A percentile compares a stretch with the other conserved stretches of the same genome.
Evolutionary conservation across 2,888 invertebrate species (phyloP).

Genomic region (Odiellus spinosus): DNA sequence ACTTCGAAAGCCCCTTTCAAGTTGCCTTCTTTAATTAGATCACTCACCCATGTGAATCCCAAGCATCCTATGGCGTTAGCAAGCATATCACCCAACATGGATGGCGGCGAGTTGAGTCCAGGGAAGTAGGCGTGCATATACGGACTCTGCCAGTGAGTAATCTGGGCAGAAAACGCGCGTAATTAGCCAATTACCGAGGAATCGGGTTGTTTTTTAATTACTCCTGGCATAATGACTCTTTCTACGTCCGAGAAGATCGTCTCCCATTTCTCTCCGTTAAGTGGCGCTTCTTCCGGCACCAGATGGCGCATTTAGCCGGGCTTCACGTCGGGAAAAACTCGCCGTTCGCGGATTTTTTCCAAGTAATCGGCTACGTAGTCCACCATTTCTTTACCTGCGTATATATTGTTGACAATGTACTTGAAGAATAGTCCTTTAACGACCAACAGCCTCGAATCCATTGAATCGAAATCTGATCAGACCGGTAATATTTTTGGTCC

Average conservation of each 20-base stretch:
- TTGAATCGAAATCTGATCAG: no score
- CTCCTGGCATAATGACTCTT: constrained; percentile 88
- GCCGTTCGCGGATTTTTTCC: constrained; percentile 67
- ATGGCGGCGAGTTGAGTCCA: constrained; percentile 81
- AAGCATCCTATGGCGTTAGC: constrained; percentile 85
- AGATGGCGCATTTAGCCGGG: constrained; percentile 82
- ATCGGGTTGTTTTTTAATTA: constrained; percentile 31
- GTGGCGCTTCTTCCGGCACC: constrained; percentile 71
- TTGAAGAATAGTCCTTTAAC: no score
- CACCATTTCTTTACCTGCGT: constrained; percentile 87
- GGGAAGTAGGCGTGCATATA: constrained; percentile 98
- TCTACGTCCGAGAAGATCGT: constrained; percentile 83
- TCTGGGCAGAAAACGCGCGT: constrained; percentile 44
- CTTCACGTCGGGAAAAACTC: constrained; percentile 83
- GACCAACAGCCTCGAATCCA: no score
- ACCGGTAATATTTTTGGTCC: no score
- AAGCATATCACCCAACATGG: constrained; percentile 86
- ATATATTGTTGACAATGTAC: no score
- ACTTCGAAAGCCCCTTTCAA: no score
- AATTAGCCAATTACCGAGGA: no score
- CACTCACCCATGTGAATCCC: constrained; percentile 88
- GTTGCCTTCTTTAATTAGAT: no score
- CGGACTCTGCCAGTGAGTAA: constrained; percentile 90
- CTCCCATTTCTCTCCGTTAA: constrained; percentile 75
- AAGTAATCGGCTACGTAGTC: constrained; percentile 96